These are phyloP conservation scores for Drosophila kepulauana DNA, from an alignment of 1,140 invertebrate species.

Conservation along the genomic window DNA sequence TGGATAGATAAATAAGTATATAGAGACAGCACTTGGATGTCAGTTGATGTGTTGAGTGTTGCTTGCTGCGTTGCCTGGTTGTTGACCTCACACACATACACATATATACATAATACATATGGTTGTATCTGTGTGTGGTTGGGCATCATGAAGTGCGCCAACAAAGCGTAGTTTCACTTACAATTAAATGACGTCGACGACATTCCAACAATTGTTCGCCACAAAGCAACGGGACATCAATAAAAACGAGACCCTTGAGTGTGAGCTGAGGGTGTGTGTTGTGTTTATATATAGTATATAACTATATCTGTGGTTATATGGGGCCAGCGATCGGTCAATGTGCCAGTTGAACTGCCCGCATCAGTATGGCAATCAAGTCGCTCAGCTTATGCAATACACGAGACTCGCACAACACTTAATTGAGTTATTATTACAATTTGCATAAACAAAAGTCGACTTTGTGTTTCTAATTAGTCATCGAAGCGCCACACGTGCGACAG, in stretches of 20 bases:
- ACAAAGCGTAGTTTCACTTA: conserved; percentile 80
- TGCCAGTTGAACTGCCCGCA: conserved; percentile 71
- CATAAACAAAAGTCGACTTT: conserved; percentile 61
- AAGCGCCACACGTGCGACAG: conserved; percentile 63
- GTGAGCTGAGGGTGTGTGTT: conserved; percentile 29
- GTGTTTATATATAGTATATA: conserved; percentile 3
- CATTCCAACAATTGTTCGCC: conserved; percentile 78
- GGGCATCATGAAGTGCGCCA: conserved; percentile 44
- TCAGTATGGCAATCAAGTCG: conserved; percentile 58
- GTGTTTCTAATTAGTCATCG: conserved; percentile 63
- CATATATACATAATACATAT: conserved; percentile 13
- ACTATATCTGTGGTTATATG: conserved; percentile 23
- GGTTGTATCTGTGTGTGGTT: neutral
- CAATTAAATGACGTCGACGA: conserved; percentile 80
- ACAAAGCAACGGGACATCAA: conserved; percentile 82
- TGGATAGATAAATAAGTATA: conserved; percentile 38
- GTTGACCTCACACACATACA: conserved; percentile 64
- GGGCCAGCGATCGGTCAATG: conserved; percentile 70
- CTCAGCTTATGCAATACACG: conserved; percentile 48
- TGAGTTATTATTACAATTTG: conserved; percentile 80
- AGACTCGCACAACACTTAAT: conserved; percentile 63
- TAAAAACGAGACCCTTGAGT: conserved; percentile 69
- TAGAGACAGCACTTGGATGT: conserved; percentile 67
- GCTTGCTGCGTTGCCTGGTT: conserved; percentile 64
- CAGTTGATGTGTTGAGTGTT: conserved; percentile 59